These are phyloP conservation scores for Centroberyx gerrardi DNA, from an alignment of 2,797 vertebrate species.

Conservation along the genomic window DNA sequence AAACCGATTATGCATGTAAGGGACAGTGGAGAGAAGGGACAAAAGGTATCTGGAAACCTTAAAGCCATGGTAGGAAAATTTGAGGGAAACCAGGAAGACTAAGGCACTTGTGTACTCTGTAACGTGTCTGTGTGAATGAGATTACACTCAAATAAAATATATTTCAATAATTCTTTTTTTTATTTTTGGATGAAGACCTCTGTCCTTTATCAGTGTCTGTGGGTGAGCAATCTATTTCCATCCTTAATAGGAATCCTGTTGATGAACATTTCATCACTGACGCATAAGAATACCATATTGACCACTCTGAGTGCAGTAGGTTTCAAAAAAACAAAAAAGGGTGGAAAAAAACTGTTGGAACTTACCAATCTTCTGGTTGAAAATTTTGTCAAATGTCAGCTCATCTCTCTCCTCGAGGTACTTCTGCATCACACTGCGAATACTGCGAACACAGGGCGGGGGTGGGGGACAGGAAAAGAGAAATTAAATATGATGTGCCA, in stretches of 20 bases:
- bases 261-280: too few species aligned
- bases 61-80: too few species aligned
- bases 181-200: too few species aligned
- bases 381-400: slow-evolving; percentile 98
- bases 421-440: slow-evolving; percentile 99
- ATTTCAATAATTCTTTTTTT: too few species aligned
- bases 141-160: slow-evolving; percentile 2
- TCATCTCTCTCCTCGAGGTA: slow-evolving; percentile 97
- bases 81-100: too few species aligned
- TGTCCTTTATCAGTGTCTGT: not conserved
- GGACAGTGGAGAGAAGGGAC: too few species aligned
- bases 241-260: not conserved
- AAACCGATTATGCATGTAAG: too few species aligned
- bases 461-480: not conserved
- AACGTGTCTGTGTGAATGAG: not conserved
- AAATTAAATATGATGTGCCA: slow-evolving; percentile 16
- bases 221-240: not conserved
- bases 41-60: too few species aligned
- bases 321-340: not conserved
- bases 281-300: too few species aligned
- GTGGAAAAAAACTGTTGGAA: slow-evolving; percentile 22
- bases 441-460: slow-evolving; percentile 83
- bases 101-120: too few species aligned
- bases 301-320: too few species aligned
- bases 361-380: slow-evolving; percentile 98